These are phyloP conservation scores for Drosophila tropicalis DNA, from an alignment of 1,140 invertebrate genomes.

Conservation along the genomic window DNA sequence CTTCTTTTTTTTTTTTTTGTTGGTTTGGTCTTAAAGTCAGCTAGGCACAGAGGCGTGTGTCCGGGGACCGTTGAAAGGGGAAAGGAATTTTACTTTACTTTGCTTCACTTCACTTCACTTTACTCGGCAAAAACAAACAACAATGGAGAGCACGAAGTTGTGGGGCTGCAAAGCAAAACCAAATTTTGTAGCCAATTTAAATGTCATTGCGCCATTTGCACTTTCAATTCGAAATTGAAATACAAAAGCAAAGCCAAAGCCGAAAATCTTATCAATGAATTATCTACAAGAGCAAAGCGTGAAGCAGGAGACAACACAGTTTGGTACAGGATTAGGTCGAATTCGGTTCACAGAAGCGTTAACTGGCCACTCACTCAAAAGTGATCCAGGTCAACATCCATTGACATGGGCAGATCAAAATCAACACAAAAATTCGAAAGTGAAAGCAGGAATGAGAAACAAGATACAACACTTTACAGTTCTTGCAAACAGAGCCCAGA, in stretches of 20 bases:
- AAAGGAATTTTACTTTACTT: constrained; percentile 11
- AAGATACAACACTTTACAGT: not conserved
- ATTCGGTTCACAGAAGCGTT: constrained; percentile 53
- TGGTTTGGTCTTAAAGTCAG: constrained; percentile 19
- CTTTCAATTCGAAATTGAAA: constrained; percentile 55
- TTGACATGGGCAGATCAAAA: not conserved
- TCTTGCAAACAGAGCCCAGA: not conserved
- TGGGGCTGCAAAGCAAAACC: constrained; percentile 1
- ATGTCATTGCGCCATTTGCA: constrained; percentile 74
- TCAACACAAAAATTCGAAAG: too few relatives aligned
- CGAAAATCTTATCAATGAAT: constrained; percentile 58
- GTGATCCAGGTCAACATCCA: constrained; percentile 21
- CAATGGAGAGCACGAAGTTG: constrained; percentile 30
- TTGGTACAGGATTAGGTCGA: constrained; percentile 36
- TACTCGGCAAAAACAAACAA: constrained; percentile 5
- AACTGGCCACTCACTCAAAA: constrained; percentile 68
- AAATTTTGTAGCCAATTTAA: constrained; percentile 52
- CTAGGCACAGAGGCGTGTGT: not conserved
- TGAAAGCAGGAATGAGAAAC: too few relatives aligned
- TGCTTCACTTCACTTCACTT: constrained; percentile 2
- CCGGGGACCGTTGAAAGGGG: too few relatives aligned
- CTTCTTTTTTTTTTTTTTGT: too few relatives aligned
- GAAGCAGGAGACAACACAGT: not conserved
- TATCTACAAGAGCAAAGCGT: constrained; percentile 47
- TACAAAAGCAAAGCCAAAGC: constrained; percentile 22